Evolutionary conservation across 2,797 vertebrate species (phyloP).

Genomic region (Onychomys leucogaster): DNA sequence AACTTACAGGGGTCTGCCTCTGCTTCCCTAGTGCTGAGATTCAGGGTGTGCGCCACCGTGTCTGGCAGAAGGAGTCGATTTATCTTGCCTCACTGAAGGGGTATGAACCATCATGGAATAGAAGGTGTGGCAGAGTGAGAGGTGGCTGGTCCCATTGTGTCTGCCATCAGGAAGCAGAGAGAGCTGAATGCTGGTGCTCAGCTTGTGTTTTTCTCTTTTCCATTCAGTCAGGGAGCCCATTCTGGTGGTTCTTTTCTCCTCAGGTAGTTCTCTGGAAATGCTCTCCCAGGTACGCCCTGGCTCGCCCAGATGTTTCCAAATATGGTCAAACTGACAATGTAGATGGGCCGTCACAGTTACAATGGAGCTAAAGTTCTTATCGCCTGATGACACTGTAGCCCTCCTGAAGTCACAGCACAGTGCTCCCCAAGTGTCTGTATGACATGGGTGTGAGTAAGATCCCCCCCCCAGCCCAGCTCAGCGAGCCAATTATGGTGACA

Average conservation of each 20-base stretch:
- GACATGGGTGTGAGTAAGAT: too few species aligned
- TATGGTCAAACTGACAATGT: background rate
- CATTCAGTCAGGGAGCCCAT: background rate
- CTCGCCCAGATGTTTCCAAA: background rate
- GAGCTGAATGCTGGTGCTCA: background rate
- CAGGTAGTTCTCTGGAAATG: background rate
- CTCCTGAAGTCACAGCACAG: background rate
- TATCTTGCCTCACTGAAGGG: background rate
- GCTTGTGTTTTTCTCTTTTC: background rate
- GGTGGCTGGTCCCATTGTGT: background rate
- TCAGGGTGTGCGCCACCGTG: background rate
- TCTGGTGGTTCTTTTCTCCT: background rate
- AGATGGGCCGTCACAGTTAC: background rate
- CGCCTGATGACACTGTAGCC: too few species aligned
- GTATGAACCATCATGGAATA: too few species aligned
- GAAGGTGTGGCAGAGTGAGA: background rate
- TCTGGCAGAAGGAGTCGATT: background rate
- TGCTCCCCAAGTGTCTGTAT: background rate
- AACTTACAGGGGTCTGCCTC: background rate
- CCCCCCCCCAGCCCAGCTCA: too few species aligned
- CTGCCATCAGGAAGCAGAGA: background rate
- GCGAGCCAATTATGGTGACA: too few species aligned
- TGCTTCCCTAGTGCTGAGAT: background rate
- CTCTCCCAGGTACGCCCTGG: background rate
- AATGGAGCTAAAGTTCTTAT: background rate